Evolutionary conservation across 2,888 invertebrate species (phyloP).

Genomic region (Lysandra coridon): DNA sequence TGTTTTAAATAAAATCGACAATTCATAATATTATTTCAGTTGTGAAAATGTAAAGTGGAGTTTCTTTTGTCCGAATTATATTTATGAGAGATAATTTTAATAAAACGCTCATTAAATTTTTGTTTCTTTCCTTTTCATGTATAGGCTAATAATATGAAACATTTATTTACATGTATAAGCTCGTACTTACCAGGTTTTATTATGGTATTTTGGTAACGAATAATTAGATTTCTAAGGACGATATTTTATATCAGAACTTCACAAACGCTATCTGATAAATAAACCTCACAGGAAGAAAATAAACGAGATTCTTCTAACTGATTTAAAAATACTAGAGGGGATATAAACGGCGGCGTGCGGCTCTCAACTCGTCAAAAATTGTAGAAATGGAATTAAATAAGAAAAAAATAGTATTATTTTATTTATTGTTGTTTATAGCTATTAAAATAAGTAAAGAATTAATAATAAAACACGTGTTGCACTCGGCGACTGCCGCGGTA

Average conservation of each 20-base stretch:
- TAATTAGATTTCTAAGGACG: not conserved
- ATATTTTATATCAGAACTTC: not conserved
- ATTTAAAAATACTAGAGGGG: not conserved
- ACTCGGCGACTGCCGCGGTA: too few relatives aligned
- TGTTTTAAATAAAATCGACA: constrained; percentile 35
- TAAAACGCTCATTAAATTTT: not conserved
- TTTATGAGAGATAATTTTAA: not conserved
- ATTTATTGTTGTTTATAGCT: not conserved
- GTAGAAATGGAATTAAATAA: too few relatives aligned
- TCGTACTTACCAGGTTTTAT: not conserved
- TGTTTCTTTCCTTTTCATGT: not conserved
- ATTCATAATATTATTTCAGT: constrained; percentile 21
- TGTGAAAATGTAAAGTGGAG: not conserved
- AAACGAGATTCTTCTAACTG: not conserved
- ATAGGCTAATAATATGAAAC: too few relatives aligned
- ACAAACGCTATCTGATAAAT: not conserved
- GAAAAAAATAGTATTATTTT: not conserved
- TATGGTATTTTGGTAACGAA: not conserved
- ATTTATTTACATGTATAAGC: not conserved
- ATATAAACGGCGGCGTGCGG: not conserved
- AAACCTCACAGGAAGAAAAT: not conserved
- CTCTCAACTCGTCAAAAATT: not conserved
- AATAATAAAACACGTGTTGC: too few relatives aligned
- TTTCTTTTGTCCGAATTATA: constrained; percentile 3
- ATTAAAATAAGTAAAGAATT: too few relatives aligned